phyloP scores from a whole-genome alignment of 2,888 invertebrate genomes.

The Mayetiola destructor region DNA sequence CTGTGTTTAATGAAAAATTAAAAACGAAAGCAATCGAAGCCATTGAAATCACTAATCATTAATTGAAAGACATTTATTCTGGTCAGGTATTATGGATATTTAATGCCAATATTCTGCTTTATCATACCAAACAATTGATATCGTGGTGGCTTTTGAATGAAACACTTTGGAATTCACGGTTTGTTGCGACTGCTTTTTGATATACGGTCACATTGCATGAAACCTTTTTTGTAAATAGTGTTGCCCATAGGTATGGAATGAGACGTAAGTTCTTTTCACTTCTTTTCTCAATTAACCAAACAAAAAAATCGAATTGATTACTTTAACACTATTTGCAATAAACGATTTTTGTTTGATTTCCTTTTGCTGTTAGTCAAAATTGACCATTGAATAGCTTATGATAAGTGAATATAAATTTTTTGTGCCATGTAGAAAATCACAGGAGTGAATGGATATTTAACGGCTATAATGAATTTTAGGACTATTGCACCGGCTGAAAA shows the following conservation, averaged over 20 bases:
- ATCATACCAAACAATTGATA: slow-evolving; percentile 59
- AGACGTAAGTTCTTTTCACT: too few relatives aligned
- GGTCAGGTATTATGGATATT: slow-evolving; percentile 44
- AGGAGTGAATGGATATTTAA: too few relatives aligned
- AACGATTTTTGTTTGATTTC: too few relatives aligned
- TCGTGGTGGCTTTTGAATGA: slow-evolving; percentile 69
- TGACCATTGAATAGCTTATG: background rate
- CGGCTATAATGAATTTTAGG: too few relatives aligned
- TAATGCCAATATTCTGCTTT: slow-evolving; percentile 68
- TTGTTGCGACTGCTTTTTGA: slow-evolving; percentile 55
- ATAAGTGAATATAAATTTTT: too few relatives aligned
- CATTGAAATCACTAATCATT: background rate
- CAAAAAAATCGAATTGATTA: background rate
- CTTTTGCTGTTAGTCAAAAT: background rate
- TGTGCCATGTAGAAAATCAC: too few relatives aligned
- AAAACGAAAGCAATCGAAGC: background rate
- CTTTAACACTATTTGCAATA: too few relatives aligned
- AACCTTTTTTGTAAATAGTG: slow-evolving; percentile 89
- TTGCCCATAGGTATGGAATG: slow-evolving; percentile 83
- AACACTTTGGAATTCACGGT: slow-evolving; percentile 56
- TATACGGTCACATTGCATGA: slow-evolving; percentile 65
- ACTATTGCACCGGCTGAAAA: background rate
- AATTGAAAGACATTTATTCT: background rate
- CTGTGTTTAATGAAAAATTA: background rate
- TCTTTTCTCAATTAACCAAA: too few relatives aligned